A percentile compares a stretch with the other conserved stretches of the same genome.
These are phyloP conservation scores for Drosophila testacea DNA, from an alignment of 2,888 invertebrate species.

Conservation along the genomic window DNA sequence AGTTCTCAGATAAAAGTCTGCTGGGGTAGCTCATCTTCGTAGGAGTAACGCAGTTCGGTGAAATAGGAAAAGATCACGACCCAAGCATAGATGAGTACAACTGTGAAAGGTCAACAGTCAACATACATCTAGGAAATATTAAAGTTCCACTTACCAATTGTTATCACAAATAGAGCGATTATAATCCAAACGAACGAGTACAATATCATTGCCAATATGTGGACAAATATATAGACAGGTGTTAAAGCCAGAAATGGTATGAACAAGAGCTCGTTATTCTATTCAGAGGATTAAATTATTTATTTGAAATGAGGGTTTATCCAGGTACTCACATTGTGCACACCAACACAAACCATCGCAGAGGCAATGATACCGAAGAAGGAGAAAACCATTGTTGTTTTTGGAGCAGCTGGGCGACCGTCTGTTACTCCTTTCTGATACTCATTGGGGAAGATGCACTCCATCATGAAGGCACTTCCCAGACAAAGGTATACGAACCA, in stretches of 20 bases:
- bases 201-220: slow-evolving; percentile 41
- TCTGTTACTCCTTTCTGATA: slow-evolving; percentile 25
- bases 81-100: slow-evolving; percentile 58
- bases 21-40: slow-evolving; percentile 53
- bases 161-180: slow-evolving; percentile 40
- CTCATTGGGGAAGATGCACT: slow-evolving; percentile 63
- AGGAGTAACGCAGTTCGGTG: slow-evolving; percentile 58
- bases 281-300: background rate
- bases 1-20: slow-evolving; percentile 34
- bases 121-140: background rate
- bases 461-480: slow-evolving; percentile 69
- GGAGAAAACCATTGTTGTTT: slow-evolving; percentile 64
- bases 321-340: slow-evolving; percentile 61
- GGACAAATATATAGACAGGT: slow-evolving; percentile 53
- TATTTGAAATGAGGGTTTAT: background rate
- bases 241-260: slow-evolving; percentile 54
- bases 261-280: slow-evolving; percentile 71
- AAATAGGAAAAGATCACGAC: slow-evolving; percentile 65
- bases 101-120: slow-evolving; percentile 26
- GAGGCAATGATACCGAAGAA: slow-evolving; percentile 58
- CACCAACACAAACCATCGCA: slow-evolving; percentile 60
- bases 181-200: slow-evolving; percentile 54
- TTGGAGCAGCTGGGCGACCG: slow-evolving; percentile 53
- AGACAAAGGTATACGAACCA: slow-evolving; percentile 60
- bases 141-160: slow-evolving; percentile 47